Percentiles rank a stretch among this genome's conserved stretches.
phyloP scores from a whole-genome alignment of 2,888 invertebrate species.

The Octodonta nipae region DNA sequence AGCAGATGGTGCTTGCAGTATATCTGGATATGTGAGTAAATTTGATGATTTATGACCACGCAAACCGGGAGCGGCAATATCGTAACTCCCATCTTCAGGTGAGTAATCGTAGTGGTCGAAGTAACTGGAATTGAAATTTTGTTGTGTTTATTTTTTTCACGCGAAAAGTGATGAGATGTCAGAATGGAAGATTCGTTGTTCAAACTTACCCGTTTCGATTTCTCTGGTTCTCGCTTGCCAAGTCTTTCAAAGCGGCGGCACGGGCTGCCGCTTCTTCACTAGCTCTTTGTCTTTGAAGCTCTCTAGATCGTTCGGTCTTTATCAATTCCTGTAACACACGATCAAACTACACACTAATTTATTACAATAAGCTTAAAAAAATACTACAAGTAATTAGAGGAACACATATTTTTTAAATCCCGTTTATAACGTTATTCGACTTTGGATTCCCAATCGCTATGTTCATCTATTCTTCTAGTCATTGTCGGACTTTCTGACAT shows the following conservation, averaged over 20 bases:
- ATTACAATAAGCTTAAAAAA: too few relatives aligned
- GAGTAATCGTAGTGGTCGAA: constrained; percentile 7
- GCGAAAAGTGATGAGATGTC: neutral
- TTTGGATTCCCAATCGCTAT: too few relatives aligned
- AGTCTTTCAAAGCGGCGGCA: constrained; percentile 46
- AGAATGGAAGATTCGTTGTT: neutral
- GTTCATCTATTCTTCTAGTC: too few relatives aligned
- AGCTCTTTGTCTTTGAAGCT: constrained; percentile 59
- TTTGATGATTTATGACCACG: neutral
- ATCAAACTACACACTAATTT: too few relatives aligned
- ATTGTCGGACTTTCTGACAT: too few relatives aligned
- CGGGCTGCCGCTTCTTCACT: constrained; percentile 59
- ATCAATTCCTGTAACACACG: constrained; percentile 49
- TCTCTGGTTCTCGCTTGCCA: constrained; percentile 26
- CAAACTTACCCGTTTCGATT: constrained; percentile 22
- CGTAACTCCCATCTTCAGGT: constrained; percentile 3
- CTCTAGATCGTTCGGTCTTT: constrained; percentile 61
- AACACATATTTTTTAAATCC: too few relatives aligned
- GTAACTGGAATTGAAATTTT: constrained; percentile 2
- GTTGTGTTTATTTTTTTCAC: too few relatives aligned
- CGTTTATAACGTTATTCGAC: too few relatives aligned
- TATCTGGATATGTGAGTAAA: neutral
- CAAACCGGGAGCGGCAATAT: neutral
- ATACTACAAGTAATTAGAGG: too few relatives aligned
- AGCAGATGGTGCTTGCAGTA: neutral